phyloP scores from a whole-genome alignment of 1,140 invertebrate genomes.

The Thaumatotibia leucotreta region DNA sequence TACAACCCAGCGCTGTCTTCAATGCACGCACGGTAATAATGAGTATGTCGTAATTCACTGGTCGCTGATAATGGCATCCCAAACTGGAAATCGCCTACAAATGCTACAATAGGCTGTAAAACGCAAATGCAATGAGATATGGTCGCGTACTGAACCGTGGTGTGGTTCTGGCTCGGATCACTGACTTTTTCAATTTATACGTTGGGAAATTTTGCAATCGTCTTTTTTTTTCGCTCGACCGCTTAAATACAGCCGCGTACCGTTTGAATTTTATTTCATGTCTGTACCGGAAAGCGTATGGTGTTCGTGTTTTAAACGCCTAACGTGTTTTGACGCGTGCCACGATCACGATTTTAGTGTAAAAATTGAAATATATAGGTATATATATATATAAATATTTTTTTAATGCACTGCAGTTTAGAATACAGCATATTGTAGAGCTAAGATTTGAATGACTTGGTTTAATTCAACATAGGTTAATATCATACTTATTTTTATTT shows the following conservation, averaged over 20 bases:
- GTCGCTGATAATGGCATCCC: background rate
- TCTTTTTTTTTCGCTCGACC: background rate
- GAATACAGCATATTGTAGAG: no score
- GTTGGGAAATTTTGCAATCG: background rate
- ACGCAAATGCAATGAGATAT: constrained; percentile 1
- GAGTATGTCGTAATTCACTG: no score
- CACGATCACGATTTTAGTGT: no score
- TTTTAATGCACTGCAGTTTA: no score
- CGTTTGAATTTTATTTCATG: constrained; percentile 1
- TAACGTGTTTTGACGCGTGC: background rate
- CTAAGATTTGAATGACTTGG: no score
- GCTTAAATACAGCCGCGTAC: background rate
- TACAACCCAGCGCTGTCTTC: no score
- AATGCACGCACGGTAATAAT: no score
- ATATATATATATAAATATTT: no score
- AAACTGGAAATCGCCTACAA: background rate
- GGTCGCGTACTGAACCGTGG: background rate
- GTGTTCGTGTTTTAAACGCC: background rate
- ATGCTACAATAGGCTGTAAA: background rate
- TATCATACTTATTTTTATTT: no score
- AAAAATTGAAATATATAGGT: no score
- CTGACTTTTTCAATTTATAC: constrained; percentile 11
- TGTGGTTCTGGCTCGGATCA: background rate
- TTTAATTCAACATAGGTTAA: no score
- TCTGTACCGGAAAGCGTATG: background rate